Base-by-base conservation (phyloP, 2,888 invertebrate genomes). In the Drosophila kuntzei region DNA sequence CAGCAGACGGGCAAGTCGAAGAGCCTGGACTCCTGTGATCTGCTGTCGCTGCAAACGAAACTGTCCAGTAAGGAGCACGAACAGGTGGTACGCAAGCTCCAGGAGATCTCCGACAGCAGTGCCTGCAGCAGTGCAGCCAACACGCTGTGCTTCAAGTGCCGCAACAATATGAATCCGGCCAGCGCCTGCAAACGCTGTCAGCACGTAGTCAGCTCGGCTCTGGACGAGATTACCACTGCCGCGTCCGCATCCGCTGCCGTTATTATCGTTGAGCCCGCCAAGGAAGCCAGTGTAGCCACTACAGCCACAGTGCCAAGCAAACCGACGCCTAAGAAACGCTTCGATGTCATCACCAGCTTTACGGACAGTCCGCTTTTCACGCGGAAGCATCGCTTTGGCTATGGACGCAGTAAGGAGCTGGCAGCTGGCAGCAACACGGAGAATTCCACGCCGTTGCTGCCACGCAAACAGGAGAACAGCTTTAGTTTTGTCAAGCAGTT, bases 11-110 rank as follows among this genome's bases (percentile, higher is more conserved):
- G 92, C 0, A 92, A 92, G 91, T 97, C 97, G 0, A 95, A 95
- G 80, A 97, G 97, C 86, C 93, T 97, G 39, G 97, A 97, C 90
- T 97, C 97, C 0, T 96, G 96, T 84, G 97, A 97, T 90, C 93
- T 97, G 80, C 94, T 96, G 47, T 89, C 94, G 8, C 74, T 89
- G 37, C 86, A 90, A 63, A 79, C 87, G 6, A 83, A 89, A 16
- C 72, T 80, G 22, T 75, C 79, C 44, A 85, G 74, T 71, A 91
- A 90, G 51, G 89, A 90, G 47, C 75, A 81, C 18, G 90, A 90
- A 29, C 91, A 87, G 55, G 77, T 80, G 34, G 80, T 90, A 11
- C 79, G 85, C n/a, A 91, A 91, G 72, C 73, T 92, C 6, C 89
- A 90, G 39, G 92, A 92, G 69, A 90, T 92, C 36, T 87, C 90